Evolutionary conservation across 2,113 vertebrate genomes (phyloP), one percentile per base, ranked within the genome.

Genomic region (Clarias batrachus): DNA sequence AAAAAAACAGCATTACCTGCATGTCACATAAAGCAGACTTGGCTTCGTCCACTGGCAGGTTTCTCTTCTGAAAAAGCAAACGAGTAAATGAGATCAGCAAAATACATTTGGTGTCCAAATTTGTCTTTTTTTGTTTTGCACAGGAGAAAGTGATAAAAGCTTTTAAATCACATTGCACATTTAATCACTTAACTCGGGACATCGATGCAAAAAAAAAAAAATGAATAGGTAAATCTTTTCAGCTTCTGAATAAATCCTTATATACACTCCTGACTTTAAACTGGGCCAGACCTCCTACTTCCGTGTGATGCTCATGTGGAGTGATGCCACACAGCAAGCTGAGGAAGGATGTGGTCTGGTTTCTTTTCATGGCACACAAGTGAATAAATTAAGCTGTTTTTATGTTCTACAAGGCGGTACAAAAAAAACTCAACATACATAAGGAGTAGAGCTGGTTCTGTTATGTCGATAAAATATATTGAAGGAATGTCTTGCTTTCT

Each of bases 11-110:
- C 52, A n/a, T 80, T 92, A 95, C 95, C 94, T 94, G 95, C 70
- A 96, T 90, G 84, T 95, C 94, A 93, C 93, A 95, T 66, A 95
- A 90, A 93, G 92, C 94, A 81, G 96, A 95, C 91, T 97, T 98
- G 74, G 90, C 92, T 88, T 98, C 97, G 79, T 98, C 97, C 11
- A 94, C 82, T 0, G 94, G 92, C 79, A 97, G 93, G 52, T 96
- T 98, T 93, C 97, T 95, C 90, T 96, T 97, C 97, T 99, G 93
- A 79, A 27, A 95, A 27, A 81, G 27, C 90, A 87, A 89, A 83
- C 17, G 21, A 13, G n/a, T 16, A 37, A 37, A 52, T 33, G 17
- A 57, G 3, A 79, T 23, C 19, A 76, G 23, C 23, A 52, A 54
- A 54, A 76, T 0, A 54, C 0, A 5, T 16, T 54, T 52, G 37